phyloP scores from a whole-genome alignment of 2,797 vertebrate species.

The Odontamblyopus rebecca region DNA sequence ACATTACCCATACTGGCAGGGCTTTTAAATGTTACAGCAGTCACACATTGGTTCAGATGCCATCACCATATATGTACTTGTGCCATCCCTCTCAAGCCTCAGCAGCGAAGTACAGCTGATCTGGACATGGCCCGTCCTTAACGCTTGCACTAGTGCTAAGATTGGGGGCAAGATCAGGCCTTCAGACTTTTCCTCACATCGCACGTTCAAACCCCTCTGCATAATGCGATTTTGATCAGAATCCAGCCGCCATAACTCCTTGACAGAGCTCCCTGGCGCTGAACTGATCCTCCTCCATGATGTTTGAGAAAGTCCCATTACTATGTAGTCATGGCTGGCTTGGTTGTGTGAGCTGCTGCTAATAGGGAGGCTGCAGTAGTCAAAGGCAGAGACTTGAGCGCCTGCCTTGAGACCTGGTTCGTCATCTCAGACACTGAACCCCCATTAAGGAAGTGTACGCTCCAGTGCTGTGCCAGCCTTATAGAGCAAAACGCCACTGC shows the following conservation, averaged over 20 bases:
- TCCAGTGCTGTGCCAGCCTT: constrained; percentile 38
- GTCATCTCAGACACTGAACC: constrained; percentile 49
- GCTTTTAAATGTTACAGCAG: no score
- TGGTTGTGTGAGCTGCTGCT: constrained; percentile 53
- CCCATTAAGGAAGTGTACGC: constrained; percentile 48
- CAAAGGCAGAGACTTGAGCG: constrained; percentile 39
- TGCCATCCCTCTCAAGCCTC: no score
- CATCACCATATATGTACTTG: no score
- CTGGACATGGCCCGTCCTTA: no score
- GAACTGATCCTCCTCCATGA: constrained; percentile 66
- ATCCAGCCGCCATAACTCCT: constrained; percentile 39
- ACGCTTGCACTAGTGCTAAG: no score
- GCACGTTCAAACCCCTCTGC: constrained; percentile 25
- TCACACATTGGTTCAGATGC: no score
- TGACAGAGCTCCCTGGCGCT: constrained; percentile 47
- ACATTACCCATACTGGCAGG: no score
- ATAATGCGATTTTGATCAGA: constrained; percentile 55
- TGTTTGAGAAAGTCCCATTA: constrained; percentile 61
- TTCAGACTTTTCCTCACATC: not conserved
- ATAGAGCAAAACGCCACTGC: constrained; percentile 32
- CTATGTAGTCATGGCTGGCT: constrained; percentile 64
- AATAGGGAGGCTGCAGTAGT: constrained; percentile 54
- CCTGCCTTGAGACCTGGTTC: constrained; percentile 41
- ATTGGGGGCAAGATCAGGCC: no score
- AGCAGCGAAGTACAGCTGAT: no score